Percentiles rank a stretch among this genome's conserved stretches.
Evolutionary conservation across 2,113 vertebrate genomes (phyloP).

Genomic region (Phalacrocorax pelagicus): DNA sequence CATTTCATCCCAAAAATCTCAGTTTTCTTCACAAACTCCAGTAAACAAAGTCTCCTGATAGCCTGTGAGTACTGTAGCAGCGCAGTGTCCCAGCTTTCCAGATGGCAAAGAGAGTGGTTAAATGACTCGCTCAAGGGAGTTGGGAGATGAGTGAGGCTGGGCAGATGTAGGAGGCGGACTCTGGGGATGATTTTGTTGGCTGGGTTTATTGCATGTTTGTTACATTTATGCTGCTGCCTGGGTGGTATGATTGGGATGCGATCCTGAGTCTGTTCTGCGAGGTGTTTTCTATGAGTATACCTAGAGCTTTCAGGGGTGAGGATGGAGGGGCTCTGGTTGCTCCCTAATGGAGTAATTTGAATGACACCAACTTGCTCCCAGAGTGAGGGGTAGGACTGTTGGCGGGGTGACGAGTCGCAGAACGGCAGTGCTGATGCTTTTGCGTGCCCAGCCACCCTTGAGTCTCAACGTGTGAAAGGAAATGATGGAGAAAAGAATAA

Average conservation of each 20-base stretch:
- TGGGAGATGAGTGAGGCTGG: slow-evolving; percentile 2
- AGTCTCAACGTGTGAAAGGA: not conserved
- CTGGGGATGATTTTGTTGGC: slow-evolving; percentile 21
- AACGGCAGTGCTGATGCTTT: not conserved
- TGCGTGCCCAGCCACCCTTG: not conserved
- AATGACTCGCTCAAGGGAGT: not conserved
- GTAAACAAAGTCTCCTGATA: slow-evolving; percentile 19
- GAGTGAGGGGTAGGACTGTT: not conserved
- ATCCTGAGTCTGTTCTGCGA: not conserved
- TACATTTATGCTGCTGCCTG: not conserved
- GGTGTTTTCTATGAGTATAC: not conserved
- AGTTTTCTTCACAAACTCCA: slow-evolving; percentile 16
- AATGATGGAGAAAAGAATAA: not conserved
- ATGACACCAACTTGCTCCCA: not conserved
- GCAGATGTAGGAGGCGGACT: slow-evolving; percentile 5
- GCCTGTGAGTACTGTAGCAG: not conserved
- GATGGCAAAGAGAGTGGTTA: not conserved
- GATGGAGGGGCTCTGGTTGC: not conserved
- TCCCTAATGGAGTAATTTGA: rapidly evolving
- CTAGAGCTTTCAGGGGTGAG: not conserved
- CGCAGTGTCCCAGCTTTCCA: not conserved
- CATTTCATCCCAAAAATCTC: slow-evolving; percentile 12
- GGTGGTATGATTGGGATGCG: not conserved
- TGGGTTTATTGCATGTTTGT: not conserved
- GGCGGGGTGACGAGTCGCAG: not conserved